Conservation (phyloP, 1,140 invertebrate genomes). For the Octopus sinensis region DNA sequence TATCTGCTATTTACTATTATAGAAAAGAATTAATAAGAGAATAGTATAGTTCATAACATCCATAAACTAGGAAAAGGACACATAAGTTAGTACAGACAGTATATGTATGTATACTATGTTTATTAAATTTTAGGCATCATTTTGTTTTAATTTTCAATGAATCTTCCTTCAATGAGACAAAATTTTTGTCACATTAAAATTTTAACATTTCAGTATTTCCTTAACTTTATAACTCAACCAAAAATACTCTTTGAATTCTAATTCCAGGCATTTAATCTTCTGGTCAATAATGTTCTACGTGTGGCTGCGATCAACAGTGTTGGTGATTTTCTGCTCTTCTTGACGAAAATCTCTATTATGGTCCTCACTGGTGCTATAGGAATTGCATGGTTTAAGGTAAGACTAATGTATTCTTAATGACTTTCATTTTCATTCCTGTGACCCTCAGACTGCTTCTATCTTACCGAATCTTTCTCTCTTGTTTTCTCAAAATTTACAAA, state of each 20-base stretch:
- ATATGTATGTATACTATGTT: background rate
- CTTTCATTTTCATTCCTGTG: no score
- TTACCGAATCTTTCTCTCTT: no score
- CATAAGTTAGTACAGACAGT: no score
- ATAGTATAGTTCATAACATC: no score
- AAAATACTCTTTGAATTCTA: background rate
- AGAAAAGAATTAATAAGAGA: no score
- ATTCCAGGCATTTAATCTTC: slow-evolving; percentile 48
- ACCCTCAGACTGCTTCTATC: no score
- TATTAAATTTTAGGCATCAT: background rate
- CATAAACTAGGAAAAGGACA: no score
- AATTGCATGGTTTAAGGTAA: slow-evolving; percentile 64
- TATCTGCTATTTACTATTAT: no score
- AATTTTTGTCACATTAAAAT: background rate
- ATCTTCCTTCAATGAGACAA: background rate
- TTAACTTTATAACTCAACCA: background rate
- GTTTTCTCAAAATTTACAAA: no score
- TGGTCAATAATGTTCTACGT: slow-evolving; percentile 72
- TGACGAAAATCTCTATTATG: slow-evolving; percentile 79
- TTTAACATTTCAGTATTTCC: slow-evolving; percentile 1
- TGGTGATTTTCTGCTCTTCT: slow-evolving; percentile 89
- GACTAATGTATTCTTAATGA: background rate
- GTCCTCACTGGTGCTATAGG: slow-evolving; percentile 62
- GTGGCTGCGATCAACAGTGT: slow-evolving; percentile 89
- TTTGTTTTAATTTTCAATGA: background rate